Base-by-base conservation (phyloP, 1,140 invertebrate species). In the Lycorma delicatula region DNA sequence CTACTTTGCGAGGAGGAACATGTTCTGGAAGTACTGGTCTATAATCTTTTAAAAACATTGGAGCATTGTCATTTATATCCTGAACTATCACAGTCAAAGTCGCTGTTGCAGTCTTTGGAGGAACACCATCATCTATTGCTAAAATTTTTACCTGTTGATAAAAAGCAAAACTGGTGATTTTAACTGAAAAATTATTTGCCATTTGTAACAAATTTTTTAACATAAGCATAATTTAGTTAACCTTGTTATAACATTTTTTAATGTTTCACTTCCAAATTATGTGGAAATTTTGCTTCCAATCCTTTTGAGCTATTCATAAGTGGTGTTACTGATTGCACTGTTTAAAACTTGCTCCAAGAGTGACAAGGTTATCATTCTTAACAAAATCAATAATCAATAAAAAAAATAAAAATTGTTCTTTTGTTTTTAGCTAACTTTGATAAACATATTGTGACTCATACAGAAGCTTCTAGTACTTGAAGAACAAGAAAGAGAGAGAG, bases 11-110 rank as follows among this genome's bases (percentile, higher is more conserved):
- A 28, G 92, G 88, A 28, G 87, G 82, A 38, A 88, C 83, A 71
- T 95, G 91, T 72, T 97, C 93, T 0, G 88, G 88, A 49, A 97
- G 77, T 9, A 97, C 89, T 0, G 94, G 93, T 48, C 90, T 79
- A 70, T 97, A 97, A 67, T 95, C 90, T 69, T 93, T 89, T 1
- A 91, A 76, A 74, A 95, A 93, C 60, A 85, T 87, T 1, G 93
- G 93, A 1, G 88, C 86, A 71, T 91, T 97, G 67, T 98, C 96
- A 72, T 98, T 98, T 54, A 98, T 93, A 67, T 98, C 95, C 70
- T 90, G 87, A 0, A 98, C 92, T 58, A 93, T 91, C 0, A 98
- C 91, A 0, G 91, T 93, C 16, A 98, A 75, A 1, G 93, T 97
- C 0, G 93, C 94, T 1, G 93, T 97, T 3, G 95, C 93, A 4